Evolutionary conservation across 1,140 invertebrate species (phyloP).

Genomic region (Eumaeus atala): DNA sequence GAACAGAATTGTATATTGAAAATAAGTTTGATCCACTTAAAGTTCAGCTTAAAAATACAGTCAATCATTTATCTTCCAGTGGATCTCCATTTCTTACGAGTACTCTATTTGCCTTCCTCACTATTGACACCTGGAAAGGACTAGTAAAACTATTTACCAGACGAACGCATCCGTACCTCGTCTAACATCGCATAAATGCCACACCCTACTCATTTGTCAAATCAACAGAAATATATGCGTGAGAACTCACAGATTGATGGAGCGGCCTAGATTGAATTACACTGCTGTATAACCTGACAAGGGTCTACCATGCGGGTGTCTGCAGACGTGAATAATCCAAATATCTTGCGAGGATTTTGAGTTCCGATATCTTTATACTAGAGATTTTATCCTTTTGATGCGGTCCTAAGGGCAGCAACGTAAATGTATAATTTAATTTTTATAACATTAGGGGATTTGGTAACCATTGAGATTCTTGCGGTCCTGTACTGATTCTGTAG

Average conservation of each 20-base stretch:
- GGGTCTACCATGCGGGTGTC: conserved; percentile 60
- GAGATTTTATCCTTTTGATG: conserved; percentile 2
- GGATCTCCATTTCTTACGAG: neutral
- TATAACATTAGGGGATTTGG: no score
- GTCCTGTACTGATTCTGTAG: no score
- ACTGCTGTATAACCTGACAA: conserved; percentile 64
- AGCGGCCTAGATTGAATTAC: conserved; percentile 68
- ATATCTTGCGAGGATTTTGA: conserved; percentile 36
- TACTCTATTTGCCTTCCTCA: conserved; percentile 3
- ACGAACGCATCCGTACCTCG: conserved; percentile 20
- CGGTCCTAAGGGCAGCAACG: neutral
- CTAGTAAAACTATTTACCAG: conserved; percentile 18
- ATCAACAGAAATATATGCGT: conserved; percentile 73
- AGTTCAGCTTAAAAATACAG: no score
- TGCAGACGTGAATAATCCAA: conserved; percentile 34
- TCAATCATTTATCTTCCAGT: no score
- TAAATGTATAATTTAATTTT: no score
- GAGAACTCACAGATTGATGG: conserved; percentile 70
- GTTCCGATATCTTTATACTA: conserved; percentile 21
- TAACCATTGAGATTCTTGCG: no score
- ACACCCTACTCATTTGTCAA: conserved; percentile 73
- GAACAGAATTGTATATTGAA: no score
- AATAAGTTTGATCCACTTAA: no score
- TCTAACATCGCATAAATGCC: conserved; percentile 41
- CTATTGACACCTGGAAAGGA: conserved; percentile 17